phyloP scores from a whole-genome alignment of 2,888 invertebrate species.

The Sclerodermus sp. region DNA sequence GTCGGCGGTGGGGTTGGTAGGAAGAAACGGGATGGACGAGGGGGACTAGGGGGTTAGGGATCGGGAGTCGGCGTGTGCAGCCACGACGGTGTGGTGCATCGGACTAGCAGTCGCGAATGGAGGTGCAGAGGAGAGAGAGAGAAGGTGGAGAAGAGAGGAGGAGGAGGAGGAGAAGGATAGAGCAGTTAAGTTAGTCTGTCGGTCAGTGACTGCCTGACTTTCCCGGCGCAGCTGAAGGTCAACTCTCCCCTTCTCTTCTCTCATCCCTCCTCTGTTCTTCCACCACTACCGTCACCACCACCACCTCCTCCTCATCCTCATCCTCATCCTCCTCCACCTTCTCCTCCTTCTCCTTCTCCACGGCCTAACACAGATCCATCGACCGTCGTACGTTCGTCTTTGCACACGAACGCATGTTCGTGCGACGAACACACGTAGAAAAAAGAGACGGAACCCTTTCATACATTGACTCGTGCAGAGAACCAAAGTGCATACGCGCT shows the following conservation, averaged over 20 bases:
- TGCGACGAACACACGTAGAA: too few species aligned
- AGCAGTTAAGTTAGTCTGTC: slow-evolving; percentile 58
- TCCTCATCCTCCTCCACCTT: slow-evolving; percentile 5
- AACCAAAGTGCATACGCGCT: too few species aligned
- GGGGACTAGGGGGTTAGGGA: neutral
- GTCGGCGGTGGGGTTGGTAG: slow-evolving; percentile 3
- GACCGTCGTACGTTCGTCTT: slow-evolving; percentile 7
- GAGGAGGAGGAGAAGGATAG: slow-evolving; percentile 46
- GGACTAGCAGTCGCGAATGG: slow-evolving; percentile 47
- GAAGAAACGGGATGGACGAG: slow-evolving; percentile 11
- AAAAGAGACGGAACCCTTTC: too few species aligned
- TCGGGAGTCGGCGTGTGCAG: slow-evolving; percentile 5
- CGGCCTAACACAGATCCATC: slow-evolving; percentile 18
- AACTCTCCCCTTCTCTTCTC: slow-evolving; percentile 49
- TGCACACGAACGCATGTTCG: slow-evolving; percentile 1
- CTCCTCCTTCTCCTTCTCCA: slow-evolving; percentile 12
- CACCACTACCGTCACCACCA: slow-evolving; percentile 12
- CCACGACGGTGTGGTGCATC: slow-evolving; percentile 40
- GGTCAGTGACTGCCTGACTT: slow-evolving; percentile 59
- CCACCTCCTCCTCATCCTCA: slow-evolving; percentile 22
- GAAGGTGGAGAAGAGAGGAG: slow-evolving; percentile 40
- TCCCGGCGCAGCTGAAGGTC: slow-evolving; percentile 57
- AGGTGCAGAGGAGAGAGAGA: slow-evolving; percentile 17
- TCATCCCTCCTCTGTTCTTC: slow-evolving; percentile 27
- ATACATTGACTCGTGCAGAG: too few species aligned